These are phyloP conservation scores for Heliconius hewitsoni DNA, from an alignment of 1,140 invertebrate genomes.

Conservation along the genomic window DNA sequence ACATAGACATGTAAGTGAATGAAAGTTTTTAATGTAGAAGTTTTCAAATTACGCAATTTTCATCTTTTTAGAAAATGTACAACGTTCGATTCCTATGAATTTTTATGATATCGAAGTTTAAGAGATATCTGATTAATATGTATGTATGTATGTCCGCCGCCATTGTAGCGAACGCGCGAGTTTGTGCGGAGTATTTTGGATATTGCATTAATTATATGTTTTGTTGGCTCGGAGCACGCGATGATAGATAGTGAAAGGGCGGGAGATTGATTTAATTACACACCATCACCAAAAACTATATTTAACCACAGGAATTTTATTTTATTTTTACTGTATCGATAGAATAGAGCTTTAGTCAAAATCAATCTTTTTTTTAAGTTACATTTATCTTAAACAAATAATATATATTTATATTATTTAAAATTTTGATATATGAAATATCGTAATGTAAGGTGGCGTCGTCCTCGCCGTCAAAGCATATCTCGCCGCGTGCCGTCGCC, in stretches of 20 bases:
- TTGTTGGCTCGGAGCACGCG: constrained; percentile 31
- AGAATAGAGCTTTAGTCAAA: background rate
- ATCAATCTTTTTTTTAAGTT: background rate
- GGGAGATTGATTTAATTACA: constrained; percentile 27
- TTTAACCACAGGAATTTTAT: background rate
- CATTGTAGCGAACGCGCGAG: background rate
- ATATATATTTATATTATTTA: background rate
- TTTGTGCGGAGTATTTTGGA: constrained; percentile 9
- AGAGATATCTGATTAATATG: constrained; percentile 2
- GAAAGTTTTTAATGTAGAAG: constrained; percentile 4
- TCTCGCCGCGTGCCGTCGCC: constrained; percentile 70
- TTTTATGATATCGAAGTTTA: constrained; percentile 7
- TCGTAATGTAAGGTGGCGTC: background rate
- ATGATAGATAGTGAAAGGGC: constrained; percentile 20
- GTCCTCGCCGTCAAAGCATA: constrained; percentile 53
- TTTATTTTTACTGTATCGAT: background rate
- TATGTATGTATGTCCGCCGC: background rate
- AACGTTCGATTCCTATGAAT: constrained; percentile 8
- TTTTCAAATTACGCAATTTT: constrained; percentile 14
- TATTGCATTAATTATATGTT: constrained; percentile 28
- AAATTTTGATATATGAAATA: background rate
- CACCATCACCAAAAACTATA: background rate
- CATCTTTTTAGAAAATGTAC: constrained; percentile 13
- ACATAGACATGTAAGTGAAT: background rate
- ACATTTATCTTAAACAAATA: background rate